Evolutionary conservation across 2,888 invertebrate genomes (phyloP).

Genomic region (Drosophila anceps): DNA sequence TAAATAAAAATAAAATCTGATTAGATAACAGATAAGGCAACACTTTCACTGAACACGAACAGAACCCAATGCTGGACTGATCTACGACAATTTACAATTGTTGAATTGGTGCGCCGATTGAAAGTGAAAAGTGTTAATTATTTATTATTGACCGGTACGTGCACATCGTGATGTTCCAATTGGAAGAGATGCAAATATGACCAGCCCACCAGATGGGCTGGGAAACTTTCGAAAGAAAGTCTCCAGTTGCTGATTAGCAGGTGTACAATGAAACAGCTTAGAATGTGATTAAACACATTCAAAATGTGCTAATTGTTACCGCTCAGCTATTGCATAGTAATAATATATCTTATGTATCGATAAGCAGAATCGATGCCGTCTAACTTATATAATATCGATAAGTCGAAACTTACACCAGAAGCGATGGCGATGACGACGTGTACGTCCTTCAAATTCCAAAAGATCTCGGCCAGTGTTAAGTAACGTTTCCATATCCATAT

Average conservation of each 20-base stretch:
- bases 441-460: constrained; percentile 73
- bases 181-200: constrained; percentile 30
- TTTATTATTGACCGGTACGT: constrained; percentile 42
- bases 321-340: constrained; percentile 10
- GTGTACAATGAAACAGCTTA: constrained; percentile 21
- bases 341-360: neutral
- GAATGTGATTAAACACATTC: constrained; percentile 29
- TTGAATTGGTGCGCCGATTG: constrained; percentile 48
- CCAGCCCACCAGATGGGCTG: constrained; percentile 22
- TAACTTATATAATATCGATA: neutral
- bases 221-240: constrained; percentile 72
- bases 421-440: constrained; percentile 69
- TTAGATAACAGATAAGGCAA: constrained; percentile 56
- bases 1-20: constrained; percentile 15
- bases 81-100: constrained; percentile 58
- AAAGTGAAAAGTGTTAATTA: constrained; percentile 84
- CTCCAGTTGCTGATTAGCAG: constrained; percentile 49
- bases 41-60: constrained; percentile 53
- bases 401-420: constrained; percentile 65
- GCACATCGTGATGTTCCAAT: constrained; percentile 75
- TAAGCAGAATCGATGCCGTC: constrained; percentile 56
- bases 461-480: constrained; percentile 62
- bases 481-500: constrained; percentile 46
- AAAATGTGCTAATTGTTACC: constrained; percentile 51
- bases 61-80: constrained; percentile 37